These are phyloP conservation scores for Hydropotes inermis DNA, from an alignment of 2,113 vertebrate genomes.

Conservation along the genomic window DNA sequence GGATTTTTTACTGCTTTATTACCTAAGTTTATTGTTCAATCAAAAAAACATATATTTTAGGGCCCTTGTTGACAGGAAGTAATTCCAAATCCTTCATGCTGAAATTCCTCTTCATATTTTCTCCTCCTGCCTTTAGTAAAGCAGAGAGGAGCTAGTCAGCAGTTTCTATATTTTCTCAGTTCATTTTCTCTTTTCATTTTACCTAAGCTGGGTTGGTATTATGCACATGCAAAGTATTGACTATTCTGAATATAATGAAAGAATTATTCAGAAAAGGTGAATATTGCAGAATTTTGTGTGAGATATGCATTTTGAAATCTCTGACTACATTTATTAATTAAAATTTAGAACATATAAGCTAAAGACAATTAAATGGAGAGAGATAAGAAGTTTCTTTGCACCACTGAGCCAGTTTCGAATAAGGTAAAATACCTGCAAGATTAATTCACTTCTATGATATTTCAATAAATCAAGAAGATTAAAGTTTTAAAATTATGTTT, in stretches of 20 bases:
- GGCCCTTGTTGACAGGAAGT: slow-evolving; percentile 66
- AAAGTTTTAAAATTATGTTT: neutral
- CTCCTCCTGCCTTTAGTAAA: slow-evolving; percentile 2
- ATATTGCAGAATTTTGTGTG: neutral
- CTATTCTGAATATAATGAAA: neutral
- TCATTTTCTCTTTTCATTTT: slow-evolving; percentile 30
- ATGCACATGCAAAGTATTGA: neutral
- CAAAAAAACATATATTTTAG: slow-evolving; percentile 72
- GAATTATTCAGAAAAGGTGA: neutral
- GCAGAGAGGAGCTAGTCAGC: neutral
- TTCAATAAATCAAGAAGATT: neutral
- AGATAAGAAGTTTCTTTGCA: neutral
- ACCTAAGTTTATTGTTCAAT: slow-evolving; percentile 76
- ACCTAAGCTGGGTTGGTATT: neutral
- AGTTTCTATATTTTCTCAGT: slow-evolving; percentile 41
- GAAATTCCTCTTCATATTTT: slow-evolving; percentile 72
- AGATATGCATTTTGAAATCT: neutral
- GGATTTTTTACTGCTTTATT: slow-evolving; percentile 74
- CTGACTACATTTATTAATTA: neutral
- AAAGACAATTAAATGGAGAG: neutral
- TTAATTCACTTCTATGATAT: neutral
- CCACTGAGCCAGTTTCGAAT: neutral
- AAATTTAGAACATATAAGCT: neutral
- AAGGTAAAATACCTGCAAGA: neutral
- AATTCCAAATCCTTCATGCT: slow-evolving; percentile 70